Conservation (phyloP, 2,888 invertebrate genomes). For the Empis livida region DNA sequence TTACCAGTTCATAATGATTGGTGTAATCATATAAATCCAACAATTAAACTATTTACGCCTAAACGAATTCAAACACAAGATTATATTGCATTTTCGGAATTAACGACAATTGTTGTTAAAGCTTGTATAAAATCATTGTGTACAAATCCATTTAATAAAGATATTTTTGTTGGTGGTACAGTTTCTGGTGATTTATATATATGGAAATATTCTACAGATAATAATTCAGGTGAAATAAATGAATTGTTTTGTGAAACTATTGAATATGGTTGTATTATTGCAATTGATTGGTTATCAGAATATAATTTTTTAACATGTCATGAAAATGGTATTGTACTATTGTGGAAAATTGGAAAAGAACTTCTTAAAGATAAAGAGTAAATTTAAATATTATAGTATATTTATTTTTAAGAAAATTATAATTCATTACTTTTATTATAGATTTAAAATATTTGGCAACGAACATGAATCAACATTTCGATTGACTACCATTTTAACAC, state of each 20-base stretch:
- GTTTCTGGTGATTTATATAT: slow-evolving; percentile 30
- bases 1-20: slow-evolving; percentile 28
- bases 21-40: slow-evolving; percentile 32
- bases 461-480: background rate
- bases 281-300: slow-evolving; percentile 27
- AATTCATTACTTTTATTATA: background rate
- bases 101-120: slow-evolving; percentile 24
- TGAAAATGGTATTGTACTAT: slow-evolving; percentile 25
- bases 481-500: slow-evolving; percentile 20
- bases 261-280: slow-evolving; percentile 25
- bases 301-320: slow-evolving; percentile 26
- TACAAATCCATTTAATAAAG: slow-evolving; percentile 29
- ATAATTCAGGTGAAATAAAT: slow-evolving; percentile 16
- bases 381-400: slow-evolving; percentile 9
- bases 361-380: slow-evolving; percentile 23
- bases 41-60: slow-evolving; percentile 25
- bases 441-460: slow-evolving; percentile 6
- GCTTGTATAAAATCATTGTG: slow-evolving; percentile 25
- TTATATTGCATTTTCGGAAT: slow-evolving; percentile 24
- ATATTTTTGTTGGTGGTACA: slow-evolving; percentile 30
- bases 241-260: slow-evolving; percentile 24
- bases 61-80: slow-evolving; percentile 21
- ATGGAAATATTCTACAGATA: slow-evolving; percentile 22
- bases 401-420: background rate
- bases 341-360: slow-evolving; percentile 24